Percentiles rank a stretch among this genome's conserved stretches.
These are phyloP conservation scores for Parnassius smintheus DNA, from an alignment of 2,888 invertebrate genomes.

Conservation along the genomic window DNA sequence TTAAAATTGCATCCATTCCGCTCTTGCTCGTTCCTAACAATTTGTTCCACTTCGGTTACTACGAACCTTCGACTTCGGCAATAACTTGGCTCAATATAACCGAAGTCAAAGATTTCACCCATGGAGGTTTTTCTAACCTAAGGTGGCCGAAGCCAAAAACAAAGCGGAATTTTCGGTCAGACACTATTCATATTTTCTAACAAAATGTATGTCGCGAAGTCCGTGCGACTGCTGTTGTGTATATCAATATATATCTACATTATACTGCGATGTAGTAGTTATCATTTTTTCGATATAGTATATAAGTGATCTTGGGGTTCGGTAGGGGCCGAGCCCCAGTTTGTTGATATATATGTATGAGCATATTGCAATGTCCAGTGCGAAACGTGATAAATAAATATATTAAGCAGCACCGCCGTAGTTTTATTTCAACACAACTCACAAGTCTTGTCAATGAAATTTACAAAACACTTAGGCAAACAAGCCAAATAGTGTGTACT, in stretches of 20 bases:
- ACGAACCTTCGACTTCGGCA: no score
- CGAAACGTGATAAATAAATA: conserved; percentile 1
- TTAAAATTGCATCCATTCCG: no score
- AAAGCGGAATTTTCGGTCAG: no score
- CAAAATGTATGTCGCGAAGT: neutral
- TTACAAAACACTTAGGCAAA: no score
- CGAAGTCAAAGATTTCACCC: no score
- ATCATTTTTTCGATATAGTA: conserved; percentile 42
- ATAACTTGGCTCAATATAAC: no score
- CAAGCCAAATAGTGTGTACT: no score
- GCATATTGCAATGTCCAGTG: conserved; percentile 1
- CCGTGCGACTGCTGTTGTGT: neutral
- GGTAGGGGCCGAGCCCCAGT: neutral
- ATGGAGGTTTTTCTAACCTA: no score
- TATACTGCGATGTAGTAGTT: conserved; percentile 36
- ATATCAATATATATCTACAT: neutral
- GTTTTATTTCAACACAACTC: neutral
- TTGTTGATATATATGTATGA: neutral
- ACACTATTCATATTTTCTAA: neutral
- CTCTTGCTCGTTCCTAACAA: no score
- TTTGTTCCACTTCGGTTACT: no score
- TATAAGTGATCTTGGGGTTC: conserved; percentile 27
- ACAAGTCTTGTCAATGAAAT: no score
- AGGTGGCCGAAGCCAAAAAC: no score
- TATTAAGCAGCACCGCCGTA: neutral